Evolutionary conservation across 2,113 vertebrate genomes (phyloP).

Genomic region (Oncorhynchus nerka): DNA sequence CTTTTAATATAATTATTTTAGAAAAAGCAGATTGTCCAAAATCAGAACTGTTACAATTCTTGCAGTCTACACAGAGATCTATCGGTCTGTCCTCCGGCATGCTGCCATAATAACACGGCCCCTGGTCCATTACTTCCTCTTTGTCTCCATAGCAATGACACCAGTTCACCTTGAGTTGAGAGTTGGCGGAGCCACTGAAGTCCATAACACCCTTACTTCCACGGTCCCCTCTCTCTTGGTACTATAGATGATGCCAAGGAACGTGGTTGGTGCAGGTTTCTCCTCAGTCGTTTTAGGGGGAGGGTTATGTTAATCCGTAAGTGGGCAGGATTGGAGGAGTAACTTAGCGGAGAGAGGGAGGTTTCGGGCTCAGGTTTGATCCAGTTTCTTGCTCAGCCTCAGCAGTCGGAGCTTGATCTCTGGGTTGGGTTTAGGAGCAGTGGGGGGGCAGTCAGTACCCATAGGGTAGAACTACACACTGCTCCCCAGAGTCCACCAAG

Average conservation of each 20-base stretch:
- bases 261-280: slow-evolving; percentile 37
- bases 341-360: slow-evolving; percentile 19
- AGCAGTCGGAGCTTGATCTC: neutral
- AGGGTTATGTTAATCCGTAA: slow-evolving; percentile 45
- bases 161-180: slow-evolving; percentile 11
- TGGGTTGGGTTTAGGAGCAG: neutral
- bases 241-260: slow-evolving; percentile 8
- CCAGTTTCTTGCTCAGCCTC: neutral
- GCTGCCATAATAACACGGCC: slow-evolving; percentile 31
- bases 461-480: slow-evolving; percentile 81
- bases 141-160: slow-evolving; percentile 53
- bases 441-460: slow-evolving; percentile 76
- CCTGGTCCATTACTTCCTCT: slow-evolving; percentile 33
- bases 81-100: slow-evolving; percentile 25
- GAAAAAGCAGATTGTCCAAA: slow-evolving; percentile 75
- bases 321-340: slow-evolving; percentile 40
- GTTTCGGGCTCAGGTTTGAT: neutral
- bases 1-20: slow-evolving; percentile 37
- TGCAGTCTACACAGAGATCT: slow-evolving; percentile 49
- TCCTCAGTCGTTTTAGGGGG: slow-evolving; percentile 32
- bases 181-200: slow-evolving; percentile 29
- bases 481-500: slow-evolving; percentile 84
- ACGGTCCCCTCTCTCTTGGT: slow-evolving; percentile 13
- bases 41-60: slow-evolving; percentile 62
- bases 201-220: slow-evolving; percentile 43